Conservation (phyloP, 2,797 vertebrate species). For the Natrix natrix region DNA sequence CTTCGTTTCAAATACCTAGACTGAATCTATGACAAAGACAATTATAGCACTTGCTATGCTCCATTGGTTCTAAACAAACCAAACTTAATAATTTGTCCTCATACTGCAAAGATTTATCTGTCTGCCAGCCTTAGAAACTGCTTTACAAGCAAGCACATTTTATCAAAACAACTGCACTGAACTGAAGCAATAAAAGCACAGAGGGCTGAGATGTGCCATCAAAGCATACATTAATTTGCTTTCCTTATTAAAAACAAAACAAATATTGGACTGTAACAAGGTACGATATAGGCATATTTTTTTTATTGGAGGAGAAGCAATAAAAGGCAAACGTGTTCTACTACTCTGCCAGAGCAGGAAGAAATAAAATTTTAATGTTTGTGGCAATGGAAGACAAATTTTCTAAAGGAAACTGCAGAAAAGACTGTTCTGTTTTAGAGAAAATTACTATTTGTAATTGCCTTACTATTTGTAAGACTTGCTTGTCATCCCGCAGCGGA, state of each 20-base stretch:
- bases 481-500: slow-evolving; percentile 13
- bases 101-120: neutral
- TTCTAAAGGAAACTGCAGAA: neutral
- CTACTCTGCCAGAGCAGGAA: slow-evolving; percentile 3
- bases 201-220: neutral
- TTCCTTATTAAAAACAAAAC: neutral
- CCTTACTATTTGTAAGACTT: neutral
- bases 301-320: neutral
- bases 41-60: neutral
- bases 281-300: neutral
- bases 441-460: slow-evolving; percentile 18
- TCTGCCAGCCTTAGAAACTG: neutral
- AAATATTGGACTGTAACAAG: neutral
- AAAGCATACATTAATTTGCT: slow-evolving; percentile 2
- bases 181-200: neutral
- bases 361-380: slow-evolving; percentile 5
- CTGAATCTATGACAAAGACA: neutral
- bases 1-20: neutral
- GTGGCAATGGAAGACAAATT: neutral
- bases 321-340: neutral
- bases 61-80: neutral
- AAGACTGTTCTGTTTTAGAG: neutral
- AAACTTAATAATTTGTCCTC: neutral
- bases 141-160: slow-evolving; percentile 20
- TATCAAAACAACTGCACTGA: slow-evolving; percentile 7